phyloP scores from a whole-genome alignment of 2,113 vertebrate genomes.

The Dipodomys spectabilis region DNA sequence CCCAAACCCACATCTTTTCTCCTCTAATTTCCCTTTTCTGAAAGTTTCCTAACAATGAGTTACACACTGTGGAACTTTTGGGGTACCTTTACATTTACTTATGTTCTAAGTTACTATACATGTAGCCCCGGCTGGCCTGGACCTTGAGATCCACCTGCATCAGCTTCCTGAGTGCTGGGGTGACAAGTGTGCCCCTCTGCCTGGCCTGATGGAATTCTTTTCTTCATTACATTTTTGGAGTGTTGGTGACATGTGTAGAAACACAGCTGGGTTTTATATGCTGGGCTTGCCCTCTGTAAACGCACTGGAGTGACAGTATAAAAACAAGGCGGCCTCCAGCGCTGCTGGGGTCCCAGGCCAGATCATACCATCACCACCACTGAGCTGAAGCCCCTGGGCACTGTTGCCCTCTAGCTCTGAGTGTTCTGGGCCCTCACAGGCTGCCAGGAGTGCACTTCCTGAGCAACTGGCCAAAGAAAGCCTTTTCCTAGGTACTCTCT shows the following conservation, averaged over 20 bases:
- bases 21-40: background rate
- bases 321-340: background rate
- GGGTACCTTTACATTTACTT: background rate
- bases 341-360: background rate
- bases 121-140: too few relatives aligned
- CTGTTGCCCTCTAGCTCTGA: background rate
- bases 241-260: background rate
- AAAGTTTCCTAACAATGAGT: background rate
- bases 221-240: background rate
- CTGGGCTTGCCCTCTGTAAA: background rate
- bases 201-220: too few relatives aligned
- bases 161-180: too few relatives aligned
- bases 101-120: background rate
- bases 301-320: background rate
- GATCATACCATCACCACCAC: background rate
- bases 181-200: too few relatives aligned
- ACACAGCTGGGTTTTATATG: background rate
- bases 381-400: too few relatives aligned
- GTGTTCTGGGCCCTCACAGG: rapidly evolving
- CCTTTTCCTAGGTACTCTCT: background rate
- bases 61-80: background rate
- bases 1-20: background rate
- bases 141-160: too few relatives aligned
- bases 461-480: background rate
- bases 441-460: background rate